Base-by-base conservation (phyloP, 2,888 invertebrate species). In the Crossocerus cetratus region DNA sequence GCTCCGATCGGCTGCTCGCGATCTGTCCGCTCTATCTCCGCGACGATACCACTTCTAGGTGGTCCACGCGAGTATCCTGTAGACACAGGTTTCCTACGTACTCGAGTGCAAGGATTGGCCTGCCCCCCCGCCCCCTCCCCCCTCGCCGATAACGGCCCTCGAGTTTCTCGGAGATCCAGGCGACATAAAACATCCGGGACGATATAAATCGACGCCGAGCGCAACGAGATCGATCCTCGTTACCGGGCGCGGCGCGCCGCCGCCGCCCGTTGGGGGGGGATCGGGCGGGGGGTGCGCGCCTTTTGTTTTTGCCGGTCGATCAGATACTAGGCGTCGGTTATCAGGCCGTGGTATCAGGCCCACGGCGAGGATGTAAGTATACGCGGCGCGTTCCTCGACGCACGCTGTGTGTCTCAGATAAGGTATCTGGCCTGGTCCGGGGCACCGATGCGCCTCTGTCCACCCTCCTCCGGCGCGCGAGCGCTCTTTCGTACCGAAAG, bases 271-370 rank as follows among this genome's bases (percentile, higher is more conserved):
- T 67, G 61, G 68, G 56, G 56, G 14, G 21, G 42, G 32, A 32
- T 32, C 32, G 43, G 64, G 60, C 61, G 23, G 64, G 60, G 59
- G 23, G 59, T 22, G 64, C 67, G 64, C 72, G 72, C 81, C 83
- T 84, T 88, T 88, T 88, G 87, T 89, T 87, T 89, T 88, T 89
- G 84, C 84, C 82, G 85, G 83, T 82, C 80, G 84, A 87, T 87
- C 87, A 84, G 87, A 89, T 88, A 88, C 84, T 83, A 84, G 82
- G 77, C 81, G 74, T 78, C 65, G 66, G 74, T 88, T 89, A 89
- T 89, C 89, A 86, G 69, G 67, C 72, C 66, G 71, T 85, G 82
- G 84, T 88, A 89, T 89, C 89, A 78, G 81, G 86, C 86, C 85
- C 83, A 82, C 82, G 86, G 87, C 86, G 73, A 82, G 84, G 83